phyloP scores from a whole-genome alignment of 2,113 vertebrate species.

The Indri indri region DNA sequence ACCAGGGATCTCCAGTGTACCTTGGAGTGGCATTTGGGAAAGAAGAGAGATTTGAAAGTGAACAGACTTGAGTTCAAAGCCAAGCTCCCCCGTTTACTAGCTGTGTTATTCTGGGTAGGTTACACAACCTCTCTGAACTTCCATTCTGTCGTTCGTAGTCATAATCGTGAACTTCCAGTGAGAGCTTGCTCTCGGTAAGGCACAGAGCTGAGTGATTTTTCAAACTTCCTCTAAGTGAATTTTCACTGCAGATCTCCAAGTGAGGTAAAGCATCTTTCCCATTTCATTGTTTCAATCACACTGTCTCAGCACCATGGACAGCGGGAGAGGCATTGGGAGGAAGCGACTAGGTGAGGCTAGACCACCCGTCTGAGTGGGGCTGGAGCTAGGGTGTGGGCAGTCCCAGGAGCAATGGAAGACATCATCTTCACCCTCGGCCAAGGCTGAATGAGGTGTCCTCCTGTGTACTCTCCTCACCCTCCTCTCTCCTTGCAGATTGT shows the following conservation, averaged over 20 bases:
- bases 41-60: neutral
- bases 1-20: neutral
- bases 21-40: neutral
- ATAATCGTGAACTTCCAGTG: neutral
- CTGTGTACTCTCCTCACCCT: neutral
- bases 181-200: neutral
- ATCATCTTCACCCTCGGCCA: neutral
- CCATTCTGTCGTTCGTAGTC: slow-evolving; percentile 16
- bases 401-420: neutral
- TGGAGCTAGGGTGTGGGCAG: neutral
- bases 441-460: too few species aligned
- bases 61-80: neutral
- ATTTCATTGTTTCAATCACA: neutral
- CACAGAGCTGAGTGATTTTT: neutral
- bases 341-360: neutral
- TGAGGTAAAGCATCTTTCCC: neutral
- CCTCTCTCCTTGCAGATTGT: neutral
- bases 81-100: neutral
- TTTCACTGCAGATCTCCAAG: neutral
- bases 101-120: neutral
- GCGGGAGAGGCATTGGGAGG: neutral
- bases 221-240: neutral
- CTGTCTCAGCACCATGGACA: neutral
- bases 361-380: neutral
- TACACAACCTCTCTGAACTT: neutral